Evolutionary conservation across 2,797 vertebrate genomes (phyloP).

Genomic region (Lutjanus argentimaculatus): DNA sequence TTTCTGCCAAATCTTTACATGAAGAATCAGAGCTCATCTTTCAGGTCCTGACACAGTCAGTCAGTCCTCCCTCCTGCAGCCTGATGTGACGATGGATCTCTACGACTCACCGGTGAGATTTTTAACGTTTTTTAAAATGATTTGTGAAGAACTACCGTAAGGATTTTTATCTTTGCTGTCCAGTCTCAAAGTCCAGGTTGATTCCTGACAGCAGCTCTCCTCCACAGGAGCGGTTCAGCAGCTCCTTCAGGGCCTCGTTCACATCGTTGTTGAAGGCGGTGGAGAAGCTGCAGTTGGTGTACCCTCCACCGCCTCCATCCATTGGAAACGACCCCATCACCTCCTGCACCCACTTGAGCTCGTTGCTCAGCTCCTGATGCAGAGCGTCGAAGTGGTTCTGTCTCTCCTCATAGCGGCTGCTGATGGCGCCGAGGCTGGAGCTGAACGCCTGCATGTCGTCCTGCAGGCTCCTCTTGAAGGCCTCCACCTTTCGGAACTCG

Average conservation of each 20-base stretch:
- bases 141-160: too few relatives aligned
- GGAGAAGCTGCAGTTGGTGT: slow-evolving; percentile 72
- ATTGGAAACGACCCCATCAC: slow-evolving; percentile 84
- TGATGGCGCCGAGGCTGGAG: slow-evolving; percentile 74
- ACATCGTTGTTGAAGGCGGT: slow-evolving; percentile 84
- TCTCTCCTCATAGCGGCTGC: slow-evolving; percentile 84
- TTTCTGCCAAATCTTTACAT: background rate
- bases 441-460: slow-evolving; percentile 87
- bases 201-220: slow-evolving; percentile 87
- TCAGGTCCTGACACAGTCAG: background rate
- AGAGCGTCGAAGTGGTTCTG: slow-evolving; percentile 88
- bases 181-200: slow-evolving; percentile 83
- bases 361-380: slow-evolving; percentile 87
- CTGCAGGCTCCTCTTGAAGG: slow-evolving; percentile 88
- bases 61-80: background rate
- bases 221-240: slow-evolving; percentile 85
- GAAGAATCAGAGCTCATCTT: background rate
- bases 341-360: slow-evolving; percentile 92
- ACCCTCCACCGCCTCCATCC: slow-evolving; percentile 52
- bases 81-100: background rate
- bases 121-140: background rate
- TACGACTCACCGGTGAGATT: background rate
- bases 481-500: slow-evolving; percentile 91
- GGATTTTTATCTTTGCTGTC: slow-evolving; percentile 70
- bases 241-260: slow-evolving; percentile 89